Conservation (phyloP, 1,140 invertebrate genomes). For the Lethrus apterus region DNA sequence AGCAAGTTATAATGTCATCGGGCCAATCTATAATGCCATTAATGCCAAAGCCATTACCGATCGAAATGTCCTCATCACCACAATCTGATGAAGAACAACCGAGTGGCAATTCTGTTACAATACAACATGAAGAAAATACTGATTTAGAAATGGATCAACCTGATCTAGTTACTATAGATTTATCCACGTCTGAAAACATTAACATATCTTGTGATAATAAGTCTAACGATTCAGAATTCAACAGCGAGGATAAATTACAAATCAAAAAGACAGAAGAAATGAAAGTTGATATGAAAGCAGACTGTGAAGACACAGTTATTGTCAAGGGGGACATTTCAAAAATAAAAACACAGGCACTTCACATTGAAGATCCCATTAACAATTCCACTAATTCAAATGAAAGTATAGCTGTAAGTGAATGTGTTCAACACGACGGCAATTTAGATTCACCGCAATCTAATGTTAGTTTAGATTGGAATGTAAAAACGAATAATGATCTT, state of each 20-base stretch:
- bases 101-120: not conserved
- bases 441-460: not conserved
- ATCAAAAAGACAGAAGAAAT: conserved; percentile 38
- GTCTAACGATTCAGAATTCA: too few species aligned
- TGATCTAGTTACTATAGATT: conserved; percentile 6
- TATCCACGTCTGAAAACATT: not conserved
- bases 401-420: too few species aligned
- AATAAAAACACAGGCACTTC: conserved; percentile 1
- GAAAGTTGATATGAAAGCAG: conserved; percentile 41
- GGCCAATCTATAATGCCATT: conserved; percentile 26
- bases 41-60: conserved; percentile 24
- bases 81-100: conserved; percentile 6
- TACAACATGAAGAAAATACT: conserved; percentile 36
- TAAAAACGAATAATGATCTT: conserved; percentile 25
- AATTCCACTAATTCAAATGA: too few species aligned
- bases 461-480: conserved; percentile 1
- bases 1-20: conserved; percentile 48
- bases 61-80: conserved; percentile 22
- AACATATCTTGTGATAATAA: not conserved
- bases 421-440: too few species aligned
- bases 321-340: too few species aligned
- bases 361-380: too few species aligned
- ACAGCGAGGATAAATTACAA: not conserved
- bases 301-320: conserved; percentile 18
- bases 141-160: conserved; percentile 31